Percentiles rank a stretch among this genome's conserved stretches.
Evolutionary conservation across 2,797 vertebrate species (phyloP).

Genomic region (Karalla daura): DNA sequence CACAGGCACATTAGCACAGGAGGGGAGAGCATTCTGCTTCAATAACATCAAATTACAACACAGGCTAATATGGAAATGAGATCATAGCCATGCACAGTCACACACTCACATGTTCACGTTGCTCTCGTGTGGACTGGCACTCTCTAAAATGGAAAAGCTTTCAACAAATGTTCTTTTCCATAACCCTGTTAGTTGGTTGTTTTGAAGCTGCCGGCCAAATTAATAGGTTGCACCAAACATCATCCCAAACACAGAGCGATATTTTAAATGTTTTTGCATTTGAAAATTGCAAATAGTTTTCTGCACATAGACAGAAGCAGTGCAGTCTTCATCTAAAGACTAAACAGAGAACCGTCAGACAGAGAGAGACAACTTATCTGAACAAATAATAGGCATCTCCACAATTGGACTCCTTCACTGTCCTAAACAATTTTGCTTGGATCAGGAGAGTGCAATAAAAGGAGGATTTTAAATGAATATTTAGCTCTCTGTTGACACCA

Average conservation of each 20-base stretch:
- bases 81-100: conserved; percentile 39
- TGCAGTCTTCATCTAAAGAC: conserved; percentile 31
- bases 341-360: conserved; percentile 1
- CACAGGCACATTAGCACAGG: conserved; percentile 18
- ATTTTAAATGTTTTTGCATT: neutral
- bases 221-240: conserved; percentile 24
- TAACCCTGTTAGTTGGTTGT: conserved; percentile 37
- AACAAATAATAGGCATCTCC: conserved; percentile 1
- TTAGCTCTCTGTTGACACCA: conserved; percentile 53
- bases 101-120: conserved; percentile 21
- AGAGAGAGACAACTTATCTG: conserved; percentile 6
- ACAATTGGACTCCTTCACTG: conserved; percentile 8
- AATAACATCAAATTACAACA: conserved; percentile 35
- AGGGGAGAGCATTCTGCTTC: conserved; percentile 19
- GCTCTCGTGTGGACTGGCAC: conserved; percentile 11
- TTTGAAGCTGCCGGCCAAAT: conserved; percentile 50
- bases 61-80: conserved; percentile 50
- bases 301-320: neutral
- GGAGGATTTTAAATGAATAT: conserved; percentile 42
- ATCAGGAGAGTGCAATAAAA: conserved; percentile 29
- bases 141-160: conserved; percentile 74
- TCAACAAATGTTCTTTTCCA: conserved; percentile 71
- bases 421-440: conserved; percentile 13
- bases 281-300: neutral
- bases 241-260: conserved; percentile 20